phyloP scores from a whole-genome alignment of 1,140 invertebrate species.

The Limonius californicus region DNA sequence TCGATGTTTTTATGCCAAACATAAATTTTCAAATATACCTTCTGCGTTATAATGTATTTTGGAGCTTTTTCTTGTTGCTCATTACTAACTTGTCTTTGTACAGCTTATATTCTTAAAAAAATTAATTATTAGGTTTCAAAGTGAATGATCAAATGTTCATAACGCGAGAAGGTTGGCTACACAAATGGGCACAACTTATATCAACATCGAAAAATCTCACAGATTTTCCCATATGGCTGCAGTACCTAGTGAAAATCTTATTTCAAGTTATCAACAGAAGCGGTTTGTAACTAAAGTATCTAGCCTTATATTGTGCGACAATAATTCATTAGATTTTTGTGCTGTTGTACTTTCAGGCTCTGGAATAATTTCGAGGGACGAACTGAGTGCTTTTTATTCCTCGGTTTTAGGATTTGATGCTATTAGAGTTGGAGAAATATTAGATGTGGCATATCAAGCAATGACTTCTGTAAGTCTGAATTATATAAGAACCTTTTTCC shows the following conservation, averaged over 20 bases:
- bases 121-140: conserved; percentile 33
- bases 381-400: conserved; percentile 62
- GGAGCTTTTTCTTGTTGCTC: too few species aligned
- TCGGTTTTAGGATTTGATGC: conserved; percentile 62
- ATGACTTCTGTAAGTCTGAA: conserved; percentile 65
- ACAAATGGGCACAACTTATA: conserved; percentile 59
- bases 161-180: conserved; percentile 60
- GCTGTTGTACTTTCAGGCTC: conserved; percentile 47
- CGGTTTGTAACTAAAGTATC: conserved; percentile 37
- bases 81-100: too few species aligned
- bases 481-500: neutral
- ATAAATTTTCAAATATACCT: too few species aligned
- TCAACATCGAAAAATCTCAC: conserved; percentile 53
- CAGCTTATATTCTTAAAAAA: too few species aligned
- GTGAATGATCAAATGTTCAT: conserved; percentile 42
- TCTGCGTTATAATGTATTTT: too few species aligned
- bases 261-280: conserved; percentile 67
- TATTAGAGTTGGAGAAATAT: conserved; percentile 57
- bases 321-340: conserved; percentile 4
- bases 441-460: conserved; percentile 61
- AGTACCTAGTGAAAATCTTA: conserved; percentile 67
- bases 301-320: conserved; percentile 2
- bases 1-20: too few species aligned
- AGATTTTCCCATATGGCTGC: conserved; percentile 65
- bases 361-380: conserved; percentile 60